Conservation (phyloP, 2,888 invertebrate genomes). For the Magallana nippona region DNA sequence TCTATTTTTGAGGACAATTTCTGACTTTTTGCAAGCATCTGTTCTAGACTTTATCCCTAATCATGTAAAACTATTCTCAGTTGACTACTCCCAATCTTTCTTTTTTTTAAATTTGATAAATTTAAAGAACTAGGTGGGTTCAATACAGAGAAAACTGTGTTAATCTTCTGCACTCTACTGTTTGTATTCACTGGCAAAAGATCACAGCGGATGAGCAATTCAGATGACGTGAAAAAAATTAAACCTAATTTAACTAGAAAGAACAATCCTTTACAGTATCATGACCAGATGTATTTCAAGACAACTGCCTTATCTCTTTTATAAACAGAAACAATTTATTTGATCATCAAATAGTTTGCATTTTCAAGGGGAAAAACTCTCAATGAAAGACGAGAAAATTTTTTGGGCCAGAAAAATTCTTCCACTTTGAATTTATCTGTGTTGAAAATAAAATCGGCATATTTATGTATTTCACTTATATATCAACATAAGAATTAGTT, state of each 20-base stretch:
- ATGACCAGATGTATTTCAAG: background rate
- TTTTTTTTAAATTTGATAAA: background rate
- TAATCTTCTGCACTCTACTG: constrained; percentile 14
- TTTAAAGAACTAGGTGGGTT: background rate
- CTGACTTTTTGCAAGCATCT: constrained; percentile 17
- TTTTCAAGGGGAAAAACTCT: background rate
- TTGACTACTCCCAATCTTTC: background rate
- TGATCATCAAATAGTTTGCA: background rate
- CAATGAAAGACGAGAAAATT: background rate
- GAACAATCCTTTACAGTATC: background rate
- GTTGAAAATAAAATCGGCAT: constrained; percentile 16
- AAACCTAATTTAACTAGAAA: background rate
- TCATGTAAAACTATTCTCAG: background rate
- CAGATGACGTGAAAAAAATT: constrained; percentile 15
- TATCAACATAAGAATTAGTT: constrained; percentile 9
- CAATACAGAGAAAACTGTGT: constrained; percentile 12
- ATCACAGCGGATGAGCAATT: background rate
- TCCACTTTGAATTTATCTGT: background rate
- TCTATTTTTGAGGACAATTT: constrained; percentile 24
- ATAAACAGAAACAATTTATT: constrained; percentile 15
- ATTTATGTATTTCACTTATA: constrained; percentile 30
- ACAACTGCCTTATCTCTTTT: background rate
- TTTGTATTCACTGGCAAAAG: constrained; percentile 5
- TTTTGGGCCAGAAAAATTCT: constrained; percentile 5
- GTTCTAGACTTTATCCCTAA: background rate